Conservation (phyloP, 2,113 vertebrate genomes). For the Grammomys surdaster region DNA sequence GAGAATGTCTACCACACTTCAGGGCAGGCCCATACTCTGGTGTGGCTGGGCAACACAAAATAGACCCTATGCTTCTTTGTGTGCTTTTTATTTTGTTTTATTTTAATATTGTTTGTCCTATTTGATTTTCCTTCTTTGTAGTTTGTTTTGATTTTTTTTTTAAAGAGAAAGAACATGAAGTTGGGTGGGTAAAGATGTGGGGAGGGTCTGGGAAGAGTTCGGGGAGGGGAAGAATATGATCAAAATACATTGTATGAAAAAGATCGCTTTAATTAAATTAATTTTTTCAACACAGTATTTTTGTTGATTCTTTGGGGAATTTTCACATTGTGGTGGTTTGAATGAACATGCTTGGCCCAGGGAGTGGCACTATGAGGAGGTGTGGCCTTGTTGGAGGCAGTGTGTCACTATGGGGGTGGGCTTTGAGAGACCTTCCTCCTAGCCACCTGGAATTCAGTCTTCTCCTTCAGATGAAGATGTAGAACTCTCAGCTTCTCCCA, state of each 20-base stretch:
- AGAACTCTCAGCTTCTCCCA: too few species aligned
- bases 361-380: too few species aligned
- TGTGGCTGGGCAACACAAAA: background rate
- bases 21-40: background rate
- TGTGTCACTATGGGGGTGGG: too few species aligned
- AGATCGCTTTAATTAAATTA: background rate
- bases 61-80: background rate
- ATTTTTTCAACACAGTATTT: background rate
- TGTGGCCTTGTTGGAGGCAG: too few species aligned
- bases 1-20: background rate
- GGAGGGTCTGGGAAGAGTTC: background rate
- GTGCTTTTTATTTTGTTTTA: background rate
- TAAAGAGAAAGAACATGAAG: background rate
- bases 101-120: background rate
- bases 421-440: too few species aligned
- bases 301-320: background rate
- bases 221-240: background rate
- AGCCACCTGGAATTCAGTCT: too few species aligned
- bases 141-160: background rate
- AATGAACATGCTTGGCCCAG: too few species aligned
- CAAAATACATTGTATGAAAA: background rate
- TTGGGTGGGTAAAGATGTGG: background rate
- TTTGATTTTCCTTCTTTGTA: background rate
- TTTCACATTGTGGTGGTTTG: background rate
- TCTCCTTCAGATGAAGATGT: too few species aligned